phyloP scores from a whole-genome alignment of 2,797 vertebrate species.

The Cuniculus paca region DNA sequence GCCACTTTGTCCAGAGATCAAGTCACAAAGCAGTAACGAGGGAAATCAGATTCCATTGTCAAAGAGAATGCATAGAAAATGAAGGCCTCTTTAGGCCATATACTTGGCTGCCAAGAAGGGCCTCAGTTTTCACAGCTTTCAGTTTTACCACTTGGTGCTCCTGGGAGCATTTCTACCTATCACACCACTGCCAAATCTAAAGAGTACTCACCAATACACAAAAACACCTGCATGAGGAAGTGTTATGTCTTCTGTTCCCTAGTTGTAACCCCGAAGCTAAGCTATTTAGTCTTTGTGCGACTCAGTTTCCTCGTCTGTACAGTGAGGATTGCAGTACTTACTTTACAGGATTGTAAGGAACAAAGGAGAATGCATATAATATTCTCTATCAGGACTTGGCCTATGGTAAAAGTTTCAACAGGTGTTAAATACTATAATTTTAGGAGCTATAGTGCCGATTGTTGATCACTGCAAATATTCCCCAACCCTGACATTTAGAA shows the following conservation, averaged over 20 bases:
- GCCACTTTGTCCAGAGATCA: background rate
- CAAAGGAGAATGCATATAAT: slow-evolving; percentile 1
- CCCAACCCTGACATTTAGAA: background rate
- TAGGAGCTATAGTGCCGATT: background rate
- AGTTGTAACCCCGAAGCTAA: background rate
- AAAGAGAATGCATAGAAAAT: background rate
- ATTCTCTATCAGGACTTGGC: background rate
- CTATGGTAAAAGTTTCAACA: background rate
- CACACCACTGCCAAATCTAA: background rate
- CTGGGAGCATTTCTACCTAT: background rate
- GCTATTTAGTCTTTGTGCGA: background rate
- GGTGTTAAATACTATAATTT: background rate
- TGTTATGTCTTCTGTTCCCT: background rate
- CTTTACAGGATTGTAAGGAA: background rate
- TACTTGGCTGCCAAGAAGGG: background rate
- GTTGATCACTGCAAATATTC: background rate
- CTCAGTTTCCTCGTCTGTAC: background rate
- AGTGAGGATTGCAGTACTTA: background rate
- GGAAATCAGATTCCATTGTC: background rate
- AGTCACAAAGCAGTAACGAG: background rate
- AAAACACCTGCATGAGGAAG: background rate
- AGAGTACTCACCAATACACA: background rate
- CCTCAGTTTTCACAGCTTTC: background rate
- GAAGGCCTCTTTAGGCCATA: background rate
- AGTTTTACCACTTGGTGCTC: background rate